Evolutionary conservation across 2,113 vertebrate species (phyloP).

Genomic region (Eptesicus fuscus): DNA sequence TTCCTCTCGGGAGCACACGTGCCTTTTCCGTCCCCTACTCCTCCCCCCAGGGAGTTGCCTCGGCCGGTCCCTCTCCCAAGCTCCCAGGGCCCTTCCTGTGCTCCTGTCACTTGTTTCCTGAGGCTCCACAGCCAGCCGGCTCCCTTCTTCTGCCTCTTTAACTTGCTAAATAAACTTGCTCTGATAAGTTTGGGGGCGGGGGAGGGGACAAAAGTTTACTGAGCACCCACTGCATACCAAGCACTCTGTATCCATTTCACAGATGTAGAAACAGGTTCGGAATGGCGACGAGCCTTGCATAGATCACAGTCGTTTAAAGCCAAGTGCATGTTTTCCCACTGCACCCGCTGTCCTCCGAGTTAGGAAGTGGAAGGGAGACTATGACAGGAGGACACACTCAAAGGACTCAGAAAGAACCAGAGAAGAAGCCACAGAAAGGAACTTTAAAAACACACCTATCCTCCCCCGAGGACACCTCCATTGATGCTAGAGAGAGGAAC

Average conservation of each 20-base stretch:
- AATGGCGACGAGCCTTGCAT: not conserved
- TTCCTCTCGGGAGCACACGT: too few species aligned
- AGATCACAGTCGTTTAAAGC: not conserved
- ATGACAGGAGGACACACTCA: not conserved
- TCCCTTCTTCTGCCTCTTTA: too few species aligned
- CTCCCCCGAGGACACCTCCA: too few species aligned
- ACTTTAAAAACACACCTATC: not conserved
- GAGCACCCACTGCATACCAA: not conserved
- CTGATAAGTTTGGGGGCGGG: fast-evolving
- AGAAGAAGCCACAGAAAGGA: not conserved
- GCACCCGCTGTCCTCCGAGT: not conserved
- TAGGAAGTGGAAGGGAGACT: not conserved
- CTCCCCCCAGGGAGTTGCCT: too few species aligned
- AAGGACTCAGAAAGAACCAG: not conserved
- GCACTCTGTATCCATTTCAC: not conserved
- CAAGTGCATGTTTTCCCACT: not conserved
- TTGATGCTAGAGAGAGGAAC: too few species aligned
- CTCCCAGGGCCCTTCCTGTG: too few species aligned
- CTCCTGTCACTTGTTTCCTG: too few species aligned
- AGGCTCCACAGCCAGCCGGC: too few species aligned
- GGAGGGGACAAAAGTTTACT: not conserved
- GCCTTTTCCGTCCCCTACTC: too few species aligned
- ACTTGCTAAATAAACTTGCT: too few species aligned
- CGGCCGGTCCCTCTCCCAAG: too few species aligned
- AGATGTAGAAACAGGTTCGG: not conserved